Evolutionary conservation across 2,888 invertebrate species (phyloP).

Genomic region (Drosophila mimetica): DNA sequence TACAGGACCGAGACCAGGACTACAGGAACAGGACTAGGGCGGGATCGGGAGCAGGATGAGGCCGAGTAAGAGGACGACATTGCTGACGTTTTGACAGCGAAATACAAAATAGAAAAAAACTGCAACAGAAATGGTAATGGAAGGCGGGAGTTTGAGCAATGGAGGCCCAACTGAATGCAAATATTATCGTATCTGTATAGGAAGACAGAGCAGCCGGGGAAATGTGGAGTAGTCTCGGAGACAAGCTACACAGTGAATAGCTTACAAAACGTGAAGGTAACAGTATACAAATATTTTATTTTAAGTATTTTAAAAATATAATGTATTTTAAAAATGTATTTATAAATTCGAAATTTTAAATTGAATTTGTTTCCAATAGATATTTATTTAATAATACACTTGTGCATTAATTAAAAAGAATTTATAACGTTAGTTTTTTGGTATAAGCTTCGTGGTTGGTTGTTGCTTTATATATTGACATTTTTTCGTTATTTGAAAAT

Average conservation of each 20-base stretch:
- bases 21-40: constrained; percentile 19
- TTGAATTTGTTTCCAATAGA: too few species aligned
- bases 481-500: too few species aligned
- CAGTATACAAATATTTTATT: too few species aligned
- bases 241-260: neutral
- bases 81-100: constrained; percentile 75
- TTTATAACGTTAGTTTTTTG: too few species aligned
- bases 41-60: constrained; percentile 11
- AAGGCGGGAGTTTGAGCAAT: constrained; percentile 6
- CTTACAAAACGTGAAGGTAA: too few species aligned
- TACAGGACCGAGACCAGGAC: constrained; percentile 31
- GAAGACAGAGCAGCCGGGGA: constrained; percentile 13
- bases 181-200: constrained; percentile 76
- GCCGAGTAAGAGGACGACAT: constrained; percentile 41
- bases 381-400: too few species aligned
- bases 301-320: too few species aligned
- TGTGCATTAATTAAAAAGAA: too few species aligned
- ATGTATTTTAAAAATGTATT: too few species aligned
- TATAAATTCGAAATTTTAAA: too few species aligned
- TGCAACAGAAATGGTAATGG: constrained; percentile 45
- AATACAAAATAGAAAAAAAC: constrained; percentile 64
- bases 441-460: too few species aligned
- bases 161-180: constrained; percentile 73
- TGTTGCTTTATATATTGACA: too few species aligned
- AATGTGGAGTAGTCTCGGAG: constrained; percentile 26